phyloP scores from a whole-genome alignment of 2,113 vertebrate genomes.

The Lethenteron camtschaticum region DNA sequence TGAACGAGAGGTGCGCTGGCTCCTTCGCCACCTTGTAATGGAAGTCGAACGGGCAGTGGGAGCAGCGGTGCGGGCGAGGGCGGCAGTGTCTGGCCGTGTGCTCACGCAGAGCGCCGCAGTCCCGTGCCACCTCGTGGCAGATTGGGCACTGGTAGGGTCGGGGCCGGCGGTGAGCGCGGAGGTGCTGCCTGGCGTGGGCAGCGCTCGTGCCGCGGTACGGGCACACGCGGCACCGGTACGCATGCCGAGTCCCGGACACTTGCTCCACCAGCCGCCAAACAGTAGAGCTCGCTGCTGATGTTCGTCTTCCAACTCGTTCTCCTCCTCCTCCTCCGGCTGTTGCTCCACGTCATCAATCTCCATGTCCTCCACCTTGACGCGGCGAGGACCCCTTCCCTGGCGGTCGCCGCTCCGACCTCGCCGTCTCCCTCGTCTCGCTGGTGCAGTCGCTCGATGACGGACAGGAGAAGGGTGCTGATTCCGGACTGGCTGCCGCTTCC shows the following conservation, averaged over 20 bases:
- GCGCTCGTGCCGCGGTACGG: conserved; percentile 75
- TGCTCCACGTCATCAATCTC: too few species aligned
- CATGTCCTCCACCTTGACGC: too few species aligned
- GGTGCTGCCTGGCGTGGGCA: conserved; percentile 86
- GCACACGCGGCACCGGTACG: conserved; percentile 72
- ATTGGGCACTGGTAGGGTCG: conserved; percentile 92
- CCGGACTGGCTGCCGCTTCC: too few species aligned
- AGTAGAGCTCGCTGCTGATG: too few species aligned
- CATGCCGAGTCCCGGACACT: conserved; percentile 38
- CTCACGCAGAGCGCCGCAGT: conserved; percentile 62
- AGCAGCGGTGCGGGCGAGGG: conserved; percentile 59
- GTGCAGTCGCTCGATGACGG: too few species aligned
- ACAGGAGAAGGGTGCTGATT: too few species aligned
- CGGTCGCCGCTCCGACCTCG: too few species aligned
- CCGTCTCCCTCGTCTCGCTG: too few species aligned
- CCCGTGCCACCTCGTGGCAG: conserved; percentile 59
- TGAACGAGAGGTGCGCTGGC: too few species aligned
- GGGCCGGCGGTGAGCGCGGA: conserved; percentile 63
- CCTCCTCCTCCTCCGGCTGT: too few species aligned
- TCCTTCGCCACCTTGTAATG: conserved; percentile 53
- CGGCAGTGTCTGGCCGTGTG: conserved; percentile 97
- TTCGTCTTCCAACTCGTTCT: too few species aligned
- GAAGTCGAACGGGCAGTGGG: conserved; percentile 52
- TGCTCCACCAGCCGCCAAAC: conserved; percentile 44
- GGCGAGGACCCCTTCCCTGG: too few species aligned